Conservation (phyloP, 1,140 invertebrate genomes). For the Pygmarrhopalites habei region DNA sequence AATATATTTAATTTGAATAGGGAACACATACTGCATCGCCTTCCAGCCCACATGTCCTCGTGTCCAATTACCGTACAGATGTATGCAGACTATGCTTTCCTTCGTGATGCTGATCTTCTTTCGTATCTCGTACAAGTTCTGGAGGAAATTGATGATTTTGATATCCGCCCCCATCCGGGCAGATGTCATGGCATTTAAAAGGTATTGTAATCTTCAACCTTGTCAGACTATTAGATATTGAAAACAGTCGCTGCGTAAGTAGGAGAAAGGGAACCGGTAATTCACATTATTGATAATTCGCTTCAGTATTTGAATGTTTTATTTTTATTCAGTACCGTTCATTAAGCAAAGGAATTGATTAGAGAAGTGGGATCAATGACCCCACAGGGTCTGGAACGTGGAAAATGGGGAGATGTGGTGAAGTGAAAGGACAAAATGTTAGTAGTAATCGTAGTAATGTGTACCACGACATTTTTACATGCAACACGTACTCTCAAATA, state of each 20-base stretch:
- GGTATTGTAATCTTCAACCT: too few relatives aligned
- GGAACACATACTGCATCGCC: conserved; percentile 83
- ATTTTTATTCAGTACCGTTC: too few relatives aligned
- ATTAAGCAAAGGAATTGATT: conserved; percentile 77
- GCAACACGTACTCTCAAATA: background rate
- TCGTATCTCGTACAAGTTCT: conserved; percentile 88
- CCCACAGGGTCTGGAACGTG: too few relatives aligned
- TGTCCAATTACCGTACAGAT: conserved; percentile 80
- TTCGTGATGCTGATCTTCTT: conserved; percentile 62
- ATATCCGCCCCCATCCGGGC: conserved; percentile 80
- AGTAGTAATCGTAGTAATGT: background rate
- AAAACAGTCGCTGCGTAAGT: too few relatives aligned
- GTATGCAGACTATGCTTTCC: conserved; percentile 93
- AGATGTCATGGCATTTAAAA: too few relatives aligned
- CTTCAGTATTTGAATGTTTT: too few relatives aligned
- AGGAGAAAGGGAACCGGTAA: too few relatives aligned
- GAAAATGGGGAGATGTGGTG: too few relatives aligned
- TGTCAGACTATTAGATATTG: too few relatives aligned
- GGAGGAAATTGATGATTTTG: conserved; percentile 82
- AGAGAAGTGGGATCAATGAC: conserved; percentile 11
- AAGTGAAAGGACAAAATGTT: background rate
- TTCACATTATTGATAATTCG: too few relatives aligned
- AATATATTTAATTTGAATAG: conserved; percentile 49
- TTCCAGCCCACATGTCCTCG: conserved; percentile 77
- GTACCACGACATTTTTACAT: background rate